Percentiles rank a stretch among this genome's conserved stretches.
These are phyloP conservation scores for Lophura nycthemera DNA, from an alignment of 2,113 vertebrate genomes.

Conservation along the genomic window DNA sequence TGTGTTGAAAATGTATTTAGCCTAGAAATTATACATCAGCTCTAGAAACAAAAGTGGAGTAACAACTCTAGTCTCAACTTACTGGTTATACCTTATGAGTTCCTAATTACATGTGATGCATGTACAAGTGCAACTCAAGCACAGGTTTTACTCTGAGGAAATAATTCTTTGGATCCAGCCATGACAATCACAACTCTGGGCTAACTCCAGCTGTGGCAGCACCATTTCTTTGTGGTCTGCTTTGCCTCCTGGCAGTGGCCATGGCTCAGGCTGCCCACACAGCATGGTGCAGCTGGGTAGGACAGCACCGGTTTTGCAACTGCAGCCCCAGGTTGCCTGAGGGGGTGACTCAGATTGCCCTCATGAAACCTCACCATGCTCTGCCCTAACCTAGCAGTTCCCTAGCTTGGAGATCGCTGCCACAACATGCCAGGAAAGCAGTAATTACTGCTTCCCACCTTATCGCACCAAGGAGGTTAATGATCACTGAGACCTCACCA, in stretches of 20 bases:
- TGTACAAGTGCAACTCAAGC: background rate
- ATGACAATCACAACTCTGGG: background rate
- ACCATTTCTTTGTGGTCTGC: background rate
- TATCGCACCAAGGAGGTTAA: background rate
- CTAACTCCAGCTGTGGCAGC: background rate
- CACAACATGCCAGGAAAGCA: background rate
- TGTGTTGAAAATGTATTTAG: background rate
- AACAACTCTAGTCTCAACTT: background rate
- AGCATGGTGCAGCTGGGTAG: background rate
- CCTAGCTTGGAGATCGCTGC: background rate
- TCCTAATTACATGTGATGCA: accelerated
- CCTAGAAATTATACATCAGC: background rate
- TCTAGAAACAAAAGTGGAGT: background rate
- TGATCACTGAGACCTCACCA: background rate
- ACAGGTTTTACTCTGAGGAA: background rate
- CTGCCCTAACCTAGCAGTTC: background rate
- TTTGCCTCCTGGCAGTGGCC: background rate
- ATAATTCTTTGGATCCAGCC: background rate
- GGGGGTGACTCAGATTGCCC: background rate
- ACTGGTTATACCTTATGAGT: background rate
- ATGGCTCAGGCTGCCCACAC: background rate
- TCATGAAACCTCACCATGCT: background rate
- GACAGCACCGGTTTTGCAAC: background rate
- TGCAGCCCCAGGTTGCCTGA: background rate
- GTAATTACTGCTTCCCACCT: background rate